Conservation (phyloP, 1,140 invertebrate species). For the Euwallacea similis region DNA sequence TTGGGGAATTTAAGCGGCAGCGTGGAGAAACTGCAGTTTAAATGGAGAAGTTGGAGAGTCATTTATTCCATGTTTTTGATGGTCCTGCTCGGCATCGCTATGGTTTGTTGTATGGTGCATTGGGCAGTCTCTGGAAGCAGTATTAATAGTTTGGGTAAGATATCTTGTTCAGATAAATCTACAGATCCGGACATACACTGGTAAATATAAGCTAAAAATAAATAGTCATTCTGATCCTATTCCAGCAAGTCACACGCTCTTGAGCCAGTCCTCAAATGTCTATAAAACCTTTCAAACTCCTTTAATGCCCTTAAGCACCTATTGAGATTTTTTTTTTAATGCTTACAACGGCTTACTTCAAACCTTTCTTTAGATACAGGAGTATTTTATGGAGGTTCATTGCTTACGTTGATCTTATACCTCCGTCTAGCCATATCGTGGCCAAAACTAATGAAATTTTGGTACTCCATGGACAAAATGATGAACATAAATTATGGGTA, state of each 20-base stretch:
- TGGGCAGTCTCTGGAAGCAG: slow-evolving; percentile 24
- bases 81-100: background rate
- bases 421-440: slow-evolving; percentile 29
- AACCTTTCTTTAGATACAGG: slow-evolving; percentile 20
- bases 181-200: no score
- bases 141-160: slow-evolving; percentile 21
- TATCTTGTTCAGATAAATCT: no score
- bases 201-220: no score
- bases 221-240: no score
- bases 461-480: slow-evolving; percentile 34
- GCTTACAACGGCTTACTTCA: no score
- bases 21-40: slow-evolving; percentile 17
- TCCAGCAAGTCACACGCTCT: no score
- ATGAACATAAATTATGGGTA: slow-evolving; percentile 39
- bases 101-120: slow-evolving; percentile 18
- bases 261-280: no score
- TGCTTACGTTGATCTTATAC: slow-evolving; percentile 17
- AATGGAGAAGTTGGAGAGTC: slow-evolving; percentile 26
- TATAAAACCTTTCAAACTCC: no score
- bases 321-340: no score
- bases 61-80: slow-evolving; percentile 21
- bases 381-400: slow-evolving; percentile 20
- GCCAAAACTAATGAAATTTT: slow-evolving; percentile 36
- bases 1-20: slow-evolving; percentile 9
- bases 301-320: no score